These are phyloP conservation scores for Geophilus truncorum DNA, from an alignment of 2,888 invertebrate genomes.

Conservation along the genomic window DNA sequence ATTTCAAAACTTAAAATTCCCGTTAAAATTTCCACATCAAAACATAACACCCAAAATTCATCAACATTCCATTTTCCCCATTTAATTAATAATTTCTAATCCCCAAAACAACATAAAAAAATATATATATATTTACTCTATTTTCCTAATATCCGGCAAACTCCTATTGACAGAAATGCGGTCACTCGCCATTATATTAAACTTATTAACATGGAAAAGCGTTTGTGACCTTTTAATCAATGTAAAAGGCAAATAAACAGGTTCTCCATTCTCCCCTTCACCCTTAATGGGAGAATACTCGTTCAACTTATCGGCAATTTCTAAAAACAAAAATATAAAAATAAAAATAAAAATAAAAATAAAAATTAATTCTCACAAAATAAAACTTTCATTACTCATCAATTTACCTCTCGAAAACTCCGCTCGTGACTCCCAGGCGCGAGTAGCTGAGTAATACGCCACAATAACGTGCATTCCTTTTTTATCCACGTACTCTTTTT, in stretches of 20 bases:
- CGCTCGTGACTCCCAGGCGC: slow-evolving; percentile 52
- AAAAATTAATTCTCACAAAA: neutral
- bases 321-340: slow-evolving; percentile 43
- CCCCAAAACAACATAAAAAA: too few species aligned
- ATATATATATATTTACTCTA: too few species aligned
- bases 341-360: slow-evolving; percentile 40
- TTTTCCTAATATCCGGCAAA: slow-evolving; percentile 75
- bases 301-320: slow-evolving; percentile 58
- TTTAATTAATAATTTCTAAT: too few species aligned
- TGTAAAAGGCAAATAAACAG: slow-evolving; percentile 69
- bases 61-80: too few species aligned
- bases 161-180: slow-evolving; percentile 77
- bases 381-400: neutral
- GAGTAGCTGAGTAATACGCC: slow-evolving; percentile 79
- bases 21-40: too few species aligned
- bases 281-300: slow-evolving; percentile 67
- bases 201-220: slow-evolving; percentile 75
- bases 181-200: slow-evolving; percentile 83
- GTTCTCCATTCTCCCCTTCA: slow-evolving; percentile 73
- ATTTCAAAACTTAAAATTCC: too few species aligned
- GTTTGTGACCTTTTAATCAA: slow-evolving; percentile 72
- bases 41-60: too few species aligned
- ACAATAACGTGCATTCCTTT: slow-evolving; percentile 77
- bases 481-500: slow-evolving; percentile 65
- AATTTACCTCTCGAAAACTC: slow-evolving; percentile 73